Conservation (phyloP, 2,113 vertebrate species). For the Lepisosteus osseus region DNA sequence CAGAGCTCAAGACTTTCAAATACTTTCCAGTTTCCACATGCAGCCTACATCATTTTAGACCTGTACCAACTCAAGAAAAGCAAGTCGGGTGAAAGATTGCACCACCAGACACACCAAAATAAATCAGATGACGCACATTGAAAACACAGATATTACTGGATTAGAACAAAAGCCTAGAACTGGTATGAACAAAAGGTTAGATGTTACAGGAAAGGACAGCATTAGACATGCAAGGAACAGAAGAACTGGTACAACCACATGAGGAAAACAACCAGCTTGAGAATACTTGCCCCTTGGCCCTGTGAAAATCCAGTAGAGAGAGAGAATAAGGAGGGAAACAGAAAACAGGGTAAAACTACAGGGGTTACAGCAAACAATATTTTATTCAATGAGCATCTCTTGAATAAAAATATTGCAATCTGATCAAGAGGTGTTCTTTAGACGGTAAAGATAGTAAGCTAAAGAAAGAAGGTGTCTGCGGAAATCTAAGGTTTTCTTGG, state of each 20-base stretch:
- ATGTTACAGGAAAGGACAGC: slow-evolving; percentile 15
- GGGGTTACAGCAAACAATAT: slow-evolving; percentile 64
- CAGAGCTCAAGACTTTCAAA: not conserved
- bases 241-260: slow-evolving; percentile 27
- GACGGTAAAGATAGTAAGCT: slow-evolving; percentile 40
- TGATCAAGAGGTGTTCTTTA: slow-evolving; percentile 37
- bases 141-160: not conserved
- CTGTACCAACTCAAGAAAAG: not conserved
- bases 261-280: slow-evolving; percentile 67
- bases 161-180: not conserved
- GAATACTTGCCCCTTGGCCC: slow-evolving; percentile 88
- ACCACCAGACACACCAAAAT: not conserved
- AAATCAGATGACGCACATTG: not conserved
- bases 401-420: slow-evolving; percentile 73
- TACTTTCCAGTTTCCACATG: not conserved
- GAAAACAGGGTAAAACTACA: slow-evolving; percentile 74
- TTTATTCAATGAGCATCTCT: slow-evolving; percentile 69
- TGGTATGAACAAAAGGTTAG: slow-evolving; percentile 4
- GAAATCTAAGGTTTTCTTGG: slow-evolving; percentile 39
- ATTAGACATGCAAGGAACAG: not conserved
- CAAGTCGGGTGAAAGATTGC: not conserved
- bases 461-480: slow-evolving; percentile 33
- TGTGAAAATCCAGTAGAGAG: slow-evolving; percentile 65
- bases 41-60: not conserved
- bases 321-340: slow-evolving; percentile 31